A percentile compares a stretch with the other conserved stretches of the same genome.
These are phyloP conservation scores for Conger conger DNA, from an alignment of 2,113 vertebrate genomes.

Conservation along the genomic window DNA sequence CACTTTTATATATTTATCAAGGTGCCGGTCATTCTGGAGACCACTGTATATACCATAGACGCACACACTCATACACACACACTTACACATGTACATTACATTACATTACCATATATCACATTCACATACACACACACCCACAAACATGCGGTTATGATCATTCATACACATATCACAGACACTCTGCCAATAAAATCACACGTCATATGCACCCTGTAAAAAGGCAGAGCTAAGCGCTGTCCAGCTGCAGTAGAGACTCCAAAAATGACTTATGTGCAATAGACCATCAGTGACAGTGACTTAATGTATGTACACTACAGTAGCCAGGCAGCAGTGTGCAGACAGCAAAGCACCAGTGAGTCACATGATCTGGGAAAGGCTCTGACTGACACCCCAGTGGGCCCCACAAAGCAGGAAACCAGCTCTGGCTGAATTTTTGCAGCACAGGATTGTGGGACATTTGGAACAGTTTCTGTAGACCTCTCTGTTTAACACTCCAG, in stretches of 20 bases:
- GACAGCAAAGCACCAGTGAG: neutral
- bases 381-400: neutral
- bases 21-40: too few relatives aligned
- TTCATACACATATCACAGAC: too few relatives aligned
- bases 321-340: neutral
- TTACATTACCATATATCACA: too few relatives aligned
- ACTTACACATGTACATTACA: neutral
- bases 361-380: neutral
- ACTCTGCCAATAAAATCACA: too few relatives aligned
- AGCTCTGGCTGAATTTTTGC: neutral
- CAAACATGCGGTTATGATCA: too few relatives aligned
- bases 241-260: neutral
- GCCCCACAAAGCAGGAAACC: conserved; percentile 1
- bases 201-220: too few relatives aligned
- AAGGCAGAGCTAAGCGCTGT: neutral
- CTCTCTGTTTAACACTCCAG: neutral
- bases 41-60: too few relatives aligned
- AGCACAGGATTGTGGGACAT: neutral
- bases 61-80: neutral
- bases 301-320: neutral
- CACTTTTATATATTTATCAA: too few relatives aligned
- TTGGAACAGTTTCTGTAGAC: neutral
- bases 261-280: too few relatives aligned
- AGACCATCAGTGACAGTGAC: too few relatives aligned
- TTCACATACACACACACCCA: neutral